Evolutionary conservation across 2,888 invertebrate species (phyloP).

Genomic region (Drosophila koepferae): DNA sequence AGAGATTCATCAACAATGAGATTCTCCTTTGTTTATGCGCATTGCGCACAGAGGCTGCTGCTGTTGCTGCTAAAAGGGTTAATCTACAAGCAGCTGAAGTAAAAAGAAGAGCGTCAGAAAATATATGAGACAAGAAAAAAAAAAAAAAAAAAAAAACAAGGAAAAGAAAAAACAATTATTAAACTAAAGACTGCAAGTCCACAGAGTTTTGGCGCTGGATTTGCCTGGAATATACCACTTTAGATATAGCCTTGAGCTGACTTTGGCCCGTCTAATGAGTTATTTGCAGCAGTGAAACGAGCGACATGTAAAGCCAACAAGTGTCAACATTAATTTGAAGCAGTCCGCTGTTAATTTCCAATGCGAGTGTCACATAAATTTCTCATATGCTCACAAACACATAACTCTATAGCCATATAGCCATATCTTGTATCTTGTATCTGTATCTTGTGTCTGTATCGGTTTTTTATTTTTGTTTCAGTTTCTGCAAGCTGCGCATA

Average conservation of each 20-base stretch:
- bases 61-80: conserved; percentile 14
- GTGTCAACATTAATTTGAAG: conserved; percentile 77
- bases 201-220: conserved; percentile 13
- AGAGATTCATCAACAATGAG: conserved; percentile 52
- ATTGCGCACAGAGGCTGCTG: conserved; percentile 26
- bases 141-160: not conserved
- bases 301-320: conserved; percentile 60
- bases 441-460: conserved; percentile 43
- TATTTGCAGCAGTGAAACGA: conserved; percentile 40
- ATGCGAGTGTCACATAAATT: conserved; percentile 72
- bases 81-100: conserved; percentile 12
- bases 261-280: conserved; percentile 64
- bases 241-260: conserved; percentile 57
- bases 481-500: conserved; percentile 49
- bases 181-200: conserved; percentile 2
- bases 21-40: conserved; percentile 52
- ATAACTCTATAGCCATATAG: conserved; percentile 45
- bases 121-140: not conserved
- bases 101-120: not conserved
- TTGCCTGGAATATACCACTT: conserved; percentile 23
- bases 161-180: conserved; percentile 8
- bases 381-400: conserved; percentile 55
- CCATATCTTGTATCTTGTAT: conserved; percentile 28
- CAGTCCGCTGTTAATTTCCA: conserved; percentile 67
- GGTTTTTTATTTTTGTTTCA: conserved; percentile 10